Conservation (phyloP, 2,797 vertebrate genomes). For the Anas flavirostris region DNA sequence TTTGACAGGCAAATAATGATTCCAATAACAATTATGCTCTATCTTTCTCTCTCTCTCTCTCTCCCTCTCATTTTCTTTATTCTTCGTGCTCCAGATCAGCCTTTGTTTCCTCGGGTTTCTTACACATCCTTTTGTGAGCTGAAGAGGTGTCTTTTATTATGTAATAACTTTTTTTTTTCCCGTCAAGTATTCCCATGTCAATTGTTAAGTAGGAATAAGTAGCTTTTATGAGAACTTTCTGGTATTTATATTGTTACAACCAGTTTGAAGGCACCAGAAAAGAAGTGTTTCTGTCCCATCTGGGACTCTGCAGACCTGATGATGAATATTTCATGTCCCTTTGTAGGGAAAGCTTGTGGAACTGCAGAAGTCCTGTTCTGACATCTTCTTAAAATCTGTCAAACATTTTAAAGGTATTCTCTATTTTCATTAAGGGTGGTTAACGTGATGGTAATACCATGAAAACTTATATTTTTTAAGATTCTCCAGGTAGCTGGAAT, state of each 20-base stretch:
- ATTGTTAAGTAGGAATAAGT: background rate
- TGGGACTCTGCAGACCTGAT: background rate
- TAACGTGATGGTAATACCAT: background rate
- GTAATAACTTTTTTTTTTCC: background rate
- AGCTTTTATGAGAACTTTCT: background rate
- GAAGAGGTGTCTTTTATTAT: background rate
- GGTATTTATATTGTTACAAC: background rate
- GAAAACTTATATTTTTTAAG: background rate
- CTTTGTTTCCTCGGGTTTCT: background rate
- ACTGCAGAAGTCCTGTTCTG: background rate
- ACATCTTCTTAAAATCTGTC: background rate
- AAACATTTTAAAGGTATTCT: background rate
- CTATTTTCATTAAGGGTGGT: background rate
- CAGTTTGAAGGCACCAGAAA: background rate
- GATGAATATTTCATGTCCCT: background rate
- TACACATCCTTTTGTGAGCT: background rate
- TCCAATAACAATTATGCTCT: background rate
- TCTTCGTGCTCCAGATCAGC: background rate
- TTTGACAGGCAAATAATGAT: background rate
- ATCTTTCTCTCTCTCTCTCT: background rate
- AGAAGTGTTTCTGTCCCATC: background rate
- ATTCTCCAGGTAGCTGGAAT: background rate
- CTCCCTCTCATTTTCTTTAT: background rate
- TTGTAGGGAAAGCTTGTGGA: background rate
- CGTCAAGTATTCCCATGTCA: background rate